Evolutionary conservation across 2,797 vertebrate species (phyloP).

Genomic region (Alauda arvensis): DNA sequence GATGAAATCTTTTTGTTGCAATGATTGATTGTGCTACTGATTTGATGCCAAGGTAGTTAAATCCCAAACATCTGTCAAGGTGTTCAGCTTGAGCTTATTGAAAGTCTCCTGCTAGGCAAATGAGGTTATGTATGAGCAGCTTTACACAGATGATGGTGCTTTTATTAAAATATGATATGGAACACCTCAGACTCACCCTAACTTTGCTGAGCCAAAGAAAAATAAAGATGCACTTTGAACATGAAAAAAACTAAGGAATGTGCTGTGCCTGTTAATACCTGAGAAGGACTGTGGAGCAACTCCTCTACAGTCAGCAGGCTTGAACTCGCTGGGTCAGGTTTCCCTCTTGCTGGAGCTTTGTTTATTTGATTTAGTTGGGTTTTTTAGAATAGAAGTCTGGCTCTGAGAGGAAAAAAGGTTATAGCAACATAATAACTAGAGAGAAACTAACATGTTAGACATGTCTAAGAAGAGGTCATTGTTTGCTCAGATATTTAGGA

Average conservation of each 20-base stretch:
- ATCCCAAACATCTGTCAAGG: slow-evolving; percentile 26
- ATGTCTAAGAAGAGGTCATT: neutral
- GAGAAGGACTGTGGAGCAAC: neutral
- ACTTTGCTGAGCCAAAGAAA: neutral
- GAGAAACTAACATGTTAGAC: neutral
- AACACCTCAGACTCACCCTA: neutral
- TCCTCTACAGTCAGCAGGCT: neutral
- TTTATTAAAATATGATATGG: neutral
- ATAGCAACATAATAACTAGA: neutral
- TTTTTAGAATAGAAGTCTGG: neutral
- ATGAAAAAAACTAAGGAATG: neutral
- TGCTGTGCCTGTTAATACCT: neutral
- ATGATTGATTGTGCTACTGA: neutral
- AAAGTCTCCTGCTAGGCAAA: slow-evolving; percentile 27
- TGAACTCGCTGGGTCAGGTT: neutral
- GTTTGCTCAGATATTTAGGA: neutral
- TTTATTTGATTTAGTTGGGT: neutral
- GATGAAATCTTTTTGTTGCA: slow-evolving; percentile 25
- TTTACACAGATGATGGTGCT: neutral
- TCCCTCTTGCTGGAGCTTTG: neutral
- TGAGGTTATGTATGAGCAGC: neutral
- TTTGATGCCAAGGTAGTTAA: neutral
- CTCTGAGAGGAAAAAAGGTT: neutral
- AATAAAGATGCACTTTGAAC: neutral
- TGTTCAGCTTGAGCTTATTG: neutral